These are phyloP conservation scores for Rhinoderma darwinii DNA, from an alignment of 2,113 vertebrate species.

Conservation along the genomic window DNA sequence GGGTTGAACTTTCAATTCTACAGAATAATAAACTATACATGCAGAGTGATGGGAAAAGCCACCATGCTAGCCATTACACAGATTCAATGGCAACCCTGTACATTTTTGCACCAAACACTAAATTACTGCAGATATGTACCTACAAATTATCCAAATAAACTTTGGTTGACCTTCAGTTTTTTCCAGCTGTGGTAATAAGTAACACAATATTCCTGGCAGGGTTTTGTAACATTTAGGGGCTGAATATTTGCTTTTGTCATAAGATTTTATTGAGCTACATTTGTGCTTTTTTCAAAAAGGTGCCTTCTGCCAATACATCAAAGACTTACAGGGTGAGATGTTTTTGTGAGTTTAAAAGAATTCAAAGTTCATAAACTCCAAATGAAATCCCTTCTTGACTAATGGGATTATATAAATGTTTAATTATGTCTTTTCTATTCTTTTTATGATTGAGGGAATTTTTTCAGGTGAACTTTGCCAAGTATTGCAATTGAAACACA, in stretches of 20 bases:
- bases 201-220: slow-evolving; percentile 53
- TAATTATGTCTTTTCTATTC: slow-evolving; percentile 74
- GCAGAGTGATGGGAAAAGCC: background rate
- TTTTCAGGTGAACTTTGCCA: slow-evolving; percentile 70
- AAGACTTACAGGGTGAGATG: slow-evolving; percentile 60
- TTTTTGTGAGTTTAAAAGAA: slow-evolving; percentile 68
- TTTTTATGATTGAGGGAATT: slow-evolving; percentile 51
- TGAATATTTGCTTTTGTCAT: slow-evolving; percentile 7
- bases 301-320: slow-evolving; percentile 12
- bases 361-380: slow-evolving; percentile 74
- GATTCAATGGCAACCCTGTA: no score
- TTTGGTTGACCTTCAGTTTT: slow-evolving; percentile 50
- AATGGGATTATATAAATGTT: slow-evolving; percentile 63
- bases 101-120: background rate
- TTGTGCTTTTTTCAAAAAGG: slow-evolving; percentile 61
- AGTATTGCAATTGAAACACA: slow-evolving; percentile 69
- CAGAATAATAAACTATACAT: background rate
- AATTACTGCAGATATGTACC: slow-evolving; percentile 16
- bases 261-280: slow-evolving; percentile 58
- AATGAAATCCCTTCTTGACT: slow-evolving; percentile 74
- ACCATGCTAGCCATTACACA: background rate
- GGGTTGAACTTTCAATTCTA: no score
- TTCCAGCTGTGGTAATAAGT: slow-evolving; percentile 43
- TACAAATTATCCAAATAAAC: slow-evolving; percentile 52
- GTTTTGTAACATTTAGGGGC: slow-evolving; percentile 52